Evolutionary conservation across 2,797 vertebrate genomes (phyloP), one percentile per base, ranked within the genome.

Genomic region (Cryptoprocta ferox): DNA sequence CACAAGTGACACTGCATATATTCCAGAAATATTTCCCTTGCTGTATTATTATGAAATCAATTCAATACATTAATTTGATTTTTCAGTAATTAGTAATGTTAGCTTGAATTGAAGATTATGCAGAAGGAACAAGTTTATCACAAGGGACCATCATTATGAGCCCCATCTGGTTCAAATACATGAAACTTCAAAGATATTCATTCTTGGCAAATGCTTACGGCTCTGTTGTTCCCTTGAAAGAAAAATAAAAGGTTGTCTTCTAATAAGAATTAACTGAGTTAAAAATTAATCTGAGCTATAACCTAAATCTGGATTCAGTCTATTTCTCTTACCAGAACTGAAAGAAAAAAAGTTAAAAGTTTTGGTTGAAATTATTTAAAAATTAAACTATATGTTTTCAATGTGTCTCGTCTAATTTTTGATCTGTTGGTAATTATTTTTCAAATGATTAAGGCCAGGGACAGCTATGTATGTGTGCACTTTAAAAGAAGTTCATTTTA

Each of bases 151-250:
- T 68, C 65, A 76, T 7, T 92, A n/a, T 90, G 93, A 95, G 94
- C 48, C 90, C 95, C n/a, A 95, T 95, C 70, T 90, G 61, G 82
- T 89, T 91, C 87, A 92, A 79, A 80, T 37, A 96, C 76, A 79
- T 39, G 35, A 94, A 92, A 89, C 11, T 89, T 94, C 71, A 96
- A 91, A 93, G 65, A 66, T 82, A 93, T 85, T 95, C 50, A 84
- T 89, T 95, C 65, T 95, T 97, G 83, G 70, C 73, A 97, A 94
- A 89, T 97, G 95, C 76, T 95, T 81, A 89, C 70, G 76, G 75
- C 66, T 98, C 91, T 97, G 0, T 95, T 95, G n/a, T 95, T 97
- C 84, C 97, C 92, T 95, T 97, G 87, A 90, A 89, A 93, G 89
- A 96, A 93, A 96, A 98, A 96, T 95, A 94, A 95, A 96, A 96